These are phyloP conservation scores for Melanophora roralis DNA, from an alignment of 2,888 invertebrate genomes.

Conservation along the genomic window DNA sequence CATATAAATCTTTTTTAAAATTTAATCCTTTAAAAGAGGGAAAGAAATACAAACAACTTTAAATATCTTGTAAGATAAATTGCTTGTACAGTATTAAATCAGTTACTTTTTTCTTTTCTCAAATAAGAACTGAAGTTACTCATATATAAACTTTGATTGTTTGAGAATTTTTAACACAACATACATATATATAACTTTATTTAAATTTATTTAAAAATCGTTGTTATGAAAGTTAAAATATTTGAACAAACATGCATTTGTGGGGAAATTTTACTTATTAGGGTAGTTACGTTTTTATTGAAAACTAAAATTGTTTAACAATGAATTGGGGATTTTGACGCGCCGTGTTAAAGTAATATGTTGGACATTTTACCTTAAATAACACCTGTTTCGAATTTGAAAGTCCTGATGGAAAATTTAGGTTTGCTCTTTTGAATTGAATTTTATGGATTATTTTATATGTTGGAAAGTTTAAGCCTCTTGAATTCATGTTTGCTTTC, in stretches of 20 bases:
- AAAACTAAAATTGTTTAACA: too few relatives aligned
- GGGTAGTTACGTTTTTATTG: too few relatives aligned
- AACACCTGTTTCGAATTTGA: too few relatives aligned
- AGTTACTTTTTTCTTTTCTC: background rate
- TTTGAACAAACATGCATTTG: background rate
- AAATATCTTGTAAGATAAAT: background rate
- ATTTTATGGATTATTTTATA: too few relatives aligned
- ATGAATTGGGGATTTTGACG: too few relatives aligned
- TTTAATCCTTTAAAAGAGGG: background rate
- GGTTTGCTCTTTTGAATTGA: too few relatives aligned
- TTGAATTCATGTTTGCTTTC: too few relatives aligned
- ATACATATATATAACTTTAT: too few relatives aligned
- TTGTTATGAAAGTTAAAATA: slow-evolving; percentile 8
- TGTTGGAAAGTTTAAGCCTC: too few relatives aligned
- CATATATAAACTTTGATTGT: slow-evolving; percentile 16
- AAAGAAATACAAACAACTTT: background rate
- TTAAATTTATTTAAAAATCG: slow-evolving; percentile 11
- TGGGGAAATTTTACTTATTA: background rate
- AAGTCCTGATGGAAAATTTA: too few relatives aligned
- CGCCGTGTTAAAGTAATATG: too few relatives aligned
- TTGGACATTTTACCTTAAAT: too few relatives aligned
- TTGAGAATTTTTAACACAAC: slow-evolving; percentile 39
- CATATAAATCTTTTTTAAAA: background rate
- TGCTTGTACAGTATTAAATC: background rate
- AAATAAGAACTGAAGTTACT: slow-evolving; percentile 20